Evolutionary conservation across 2,113 vertebrate species (phyloP).

Genomic region (Lichenostomus cassidix): DNA sequence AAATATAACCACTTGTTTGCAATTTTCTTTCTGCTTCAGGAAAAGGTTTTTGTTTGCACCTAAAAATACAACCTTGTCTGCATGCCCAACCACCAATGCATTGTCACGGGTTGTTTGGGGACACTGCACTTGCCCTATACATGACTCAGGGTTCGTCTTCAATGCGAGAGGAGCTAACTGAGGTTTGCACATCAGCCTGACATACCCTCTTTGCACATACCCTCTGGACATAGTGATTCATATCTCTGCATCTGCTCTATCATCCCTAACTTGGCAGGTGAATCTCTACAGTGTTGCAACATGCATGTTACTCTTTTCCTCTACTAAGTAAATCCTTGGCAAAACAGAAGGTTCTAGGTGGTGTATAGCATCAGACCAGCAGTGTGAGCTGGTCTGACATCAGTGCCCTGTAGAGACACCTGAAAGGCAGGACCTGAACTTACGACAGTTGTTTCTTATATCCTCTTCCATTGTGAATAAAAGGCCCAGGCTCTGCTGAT

Average conservation of each 20-base stretch:
- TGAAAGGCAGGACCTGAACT: neutral
- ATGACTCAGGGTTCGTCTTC: neutral
- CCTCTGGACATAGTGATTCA: neutral
- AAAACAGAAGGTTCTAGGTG: neutral
- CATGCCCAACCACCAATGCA: neutral
- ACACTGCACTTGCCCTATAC: neutral
- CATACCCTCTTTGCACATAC: neutral
- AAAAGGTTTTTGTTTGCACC: neutral
- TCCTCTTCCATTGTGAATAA: neutral
- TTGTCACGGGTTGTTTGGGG: neutral
- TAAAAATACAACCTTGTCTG: neutral
- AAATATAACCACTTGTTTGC: neutral
- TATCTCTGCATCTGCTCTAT: neutral
- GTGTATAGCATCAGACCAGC: neutral
- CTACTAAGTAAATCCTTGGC: neutral
- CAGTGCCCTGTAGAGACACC: neutral
- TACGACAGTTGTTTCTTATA: neutral
- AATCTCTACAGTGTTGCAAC: neutral
- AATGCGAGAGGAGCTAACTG: neutral
- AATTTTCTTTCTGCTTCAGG: neutral
- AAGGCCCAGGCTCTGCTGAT: neutral
- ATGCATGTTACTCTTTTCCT: neutral
- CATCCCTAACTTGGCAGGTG: neutral
- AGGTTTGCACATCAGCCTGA: neutral
- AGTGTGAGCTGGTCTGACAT: neutral